These are phyloP conservation scores for Rattus norvegicus DNA, from an alignment of 2,113 vertebrate species.

Conservation along the genomic window GRCr8 NC_086024.1:45653501-45654000, in stretches of 20 bases:
- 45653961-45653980: neutral
- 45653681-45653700: neutral
- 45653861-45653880: neutral
- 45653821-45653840: rapidly evolving
- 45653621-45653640: neutral
- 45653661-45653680: neutral
- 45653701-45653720: neutral
- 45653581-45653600: too few relatives aligned
- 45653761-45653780: neutral
- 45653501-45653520: neutral
- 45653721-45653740: neutral
- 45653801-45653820: neutral
- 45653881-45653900: neutral
- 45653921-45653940: neutral
- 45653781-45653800: rapidly evolving
- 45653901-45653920: neutral
- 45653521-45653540: neutral
- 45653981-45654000: neutral
- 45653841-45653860: neutral
- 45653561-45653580: neutral
- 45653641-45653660: too few relatives aligned
- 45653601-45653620: too few relatives aligned
- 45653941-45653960: neutral
- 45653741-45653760: neutral
- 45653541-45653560: neutral